Percentiles rank a stretch among this genome's conserved stretches.
Conservation (phyloP, 2,888 invertebrate genomes). For the Rhagonycha fulva region DNA sequence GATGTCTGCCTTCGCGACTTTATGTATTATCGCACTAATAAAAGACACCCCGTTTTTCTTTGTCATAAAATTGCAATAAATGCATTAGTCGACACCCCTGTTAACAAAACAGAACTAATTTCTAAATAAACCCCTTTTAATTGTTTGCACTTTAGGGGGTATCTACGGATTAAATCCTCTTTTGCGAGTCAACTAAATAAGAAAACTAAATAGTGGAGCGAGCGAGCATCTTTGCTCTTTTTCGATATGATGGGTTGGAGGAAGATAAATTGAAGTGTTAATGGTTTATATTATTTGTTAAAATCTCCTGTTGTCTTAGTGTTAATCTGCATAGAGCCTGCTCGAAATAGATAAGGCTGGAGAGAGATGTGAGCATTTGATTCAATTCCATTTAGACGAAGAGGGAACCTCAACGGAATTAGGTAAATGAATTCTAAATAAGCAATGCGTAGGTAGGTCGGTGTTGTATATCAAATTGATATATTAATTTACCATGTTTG, state of each 20-base stretch:
- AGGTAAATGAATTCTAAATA: slow-evolving; percentile 35
- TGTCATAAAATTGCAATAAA: slow-evolving; percentile 34
- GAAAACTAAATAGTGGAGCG: neutral
- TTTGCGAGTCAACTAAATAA: slow-evolving; percentile 30
- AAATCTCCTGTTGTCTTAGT: slow-evolving; percentile 32
- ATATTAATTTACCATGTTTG: slow-evolving; percentile 24
- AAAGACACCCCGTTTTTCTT: slow-evolving; percentile 6
- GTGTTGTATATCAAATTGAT: slow-evolving; percentile 20
- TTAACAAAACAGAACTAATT: slow-evolving; percentile 38
- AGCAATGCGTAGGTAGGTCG: slow-evolving; percentile 31
- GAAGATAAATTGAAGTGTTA: slow-evolving; percentile 3
- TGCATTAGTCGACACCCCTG: slow-evolving; percentile 36
- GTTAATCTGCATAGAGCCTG: slow-evolving; percentile 35
- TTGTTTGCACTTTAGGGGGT: slow-evolving; percentile 31
- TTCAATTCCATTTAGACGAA: slow-evolving; percentile 9
- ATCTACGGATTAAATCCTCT: slow-evolving; percentile 19
- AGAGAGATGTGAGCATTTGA: slow-evolving; percentile 24
- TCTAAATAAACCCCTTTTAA: slow-evolving; percentile 39
- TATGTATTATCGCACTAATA: slow-evolving; percentile 19
- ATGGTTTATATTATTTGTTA: slow-evolving; percentile 13
- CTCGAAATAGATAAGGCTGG: slow-evolving; percentile 34
- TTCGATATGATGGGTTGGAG: neutral
- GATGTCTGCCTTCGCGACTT: neutral
- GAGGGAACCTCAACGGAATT: slow-evolving; percentile 28
- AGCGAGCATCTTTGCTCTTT: slow-evolving; percentile 4